A percentile compares a stretch with the other conserved stretches of the same genome.
These are phyloP conservation scores for Blomia tropicalis DNA, from an alignment of 2,888 invertebrate genomes.

Conservation along the genomic window DNA sequence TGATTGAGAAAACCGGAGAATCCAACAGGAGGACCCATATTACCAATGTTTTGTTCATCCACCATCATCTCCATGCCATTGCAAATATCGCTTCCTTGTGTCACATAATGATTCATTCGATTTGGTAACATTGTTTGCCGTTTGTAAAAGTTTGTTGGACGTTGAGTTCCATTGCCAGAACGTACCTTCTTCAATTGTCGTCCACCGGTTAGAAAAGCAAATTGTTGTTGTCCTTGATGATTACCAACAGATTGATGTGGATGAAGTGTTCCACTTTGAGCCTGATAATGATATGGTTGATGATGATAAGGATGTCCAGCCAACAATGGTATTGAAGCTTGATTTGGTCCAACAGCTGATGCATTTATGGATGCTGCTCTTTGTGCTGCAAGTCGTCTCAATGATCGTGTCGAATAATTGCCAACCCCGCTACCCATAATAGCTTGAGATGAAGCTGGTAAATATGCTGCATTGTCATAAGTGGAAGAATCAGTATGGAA, in stretches of 20 bases:
- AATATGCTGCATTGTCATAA: constrained; percentile 27
- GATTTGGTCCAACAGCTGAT: background rate
- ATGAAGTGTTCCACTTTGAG: background rate
- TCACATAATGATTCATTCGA: constrained; percentile 7
- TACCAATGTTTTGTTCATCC: background rate
- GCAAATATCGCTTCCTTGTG: background rate
- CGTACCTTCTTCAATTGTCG: constrained; percentile 24
- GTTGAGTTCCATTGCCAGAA: background rate
- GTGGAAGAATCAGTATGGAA: constrained; percentile 23
- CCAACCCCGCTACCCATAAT: background rate
- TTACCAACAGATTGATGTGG: background rate
- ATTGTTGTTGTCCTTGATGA: background rate
- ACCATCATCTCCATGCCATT: background rate
- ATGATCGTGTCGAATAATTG: constrained; percentile 23
- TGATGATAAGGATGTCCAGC: background rate
- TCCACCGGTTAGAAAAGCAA: constrained; percentile 22
- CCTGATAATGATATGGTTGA: constrained; percentile 1
- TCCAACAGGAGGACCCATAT: background rate
- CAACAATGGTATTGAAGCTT: constrained; percentile 7
- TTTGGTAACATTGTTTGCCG: background rate
- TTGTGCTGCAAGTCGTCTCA: constrained; percentile 21
- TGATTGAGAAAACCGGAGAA: background rate
- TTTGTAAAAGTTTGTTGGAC: background rate
- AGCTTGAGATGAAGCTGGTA: constrained; percentile 16
- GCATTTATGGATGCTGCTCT: constrained; percentile 16